phyloP scores from a whole-genome alignment of 2,888 invertebrate genomes.

The Tinea pellionella region DNA sequence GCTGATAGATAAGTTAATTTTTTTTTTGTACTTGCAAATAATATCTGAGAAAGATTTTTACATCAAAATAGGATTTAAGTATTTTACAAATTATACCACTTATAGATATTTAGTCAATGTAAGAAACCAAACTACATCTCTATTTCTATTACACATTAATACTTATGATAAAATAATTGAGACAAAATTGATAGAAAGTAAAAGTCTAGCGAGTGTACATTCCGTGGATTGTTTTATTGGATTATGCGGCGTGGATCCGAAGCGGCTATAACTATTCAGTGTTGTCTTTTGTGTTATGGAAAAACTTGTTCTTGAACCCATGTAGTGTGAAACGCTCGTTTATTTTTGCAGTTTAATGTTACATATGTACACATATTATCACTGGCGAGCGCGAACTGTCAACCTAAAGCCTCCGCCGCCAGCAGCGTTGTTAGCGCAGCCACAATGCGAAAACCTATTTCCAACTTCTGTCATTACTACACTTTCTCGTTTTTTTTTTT shows the following conservation, averaged over 20 bases:
- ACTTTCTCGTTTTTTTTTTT: neutral
- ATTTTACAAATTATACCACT: too few relatives aligned
- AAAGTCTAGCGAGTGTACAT: constrained; percentile 43
- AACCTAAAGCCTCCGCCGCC: constrained; percentile 27
- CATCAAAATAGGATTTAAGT: too few relatives aligned
- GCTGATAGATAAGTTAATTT: neutral
- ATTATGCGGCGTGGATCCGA: constrained; percentile 66
- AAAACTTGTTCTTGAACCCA: constrained; percentile 70
- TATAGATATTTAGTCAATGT: too few relatives aligned
- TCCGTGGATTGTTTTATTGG: constrained; percentile 68
- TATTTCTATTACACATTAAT: too few relatives aligned
- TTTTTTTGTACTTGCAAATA: too few relatives aligned
- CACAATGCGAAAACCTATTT: constrained; percentile 29
- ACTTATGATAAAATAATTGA: neutral
- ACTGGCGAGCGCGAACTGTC: constrained; percentile 49
- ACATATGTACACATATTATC: constrained; percentile 71
- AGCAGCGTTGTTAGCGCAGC: constrained; percentile 42
- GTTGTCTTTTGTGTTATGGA: constrained; percentile 71
- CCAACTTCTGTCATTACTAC: constrained; percentile 15
- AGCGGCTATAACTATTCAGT: constrained; percentile 70
- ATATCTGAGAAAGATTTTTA: too few relatives aligned
- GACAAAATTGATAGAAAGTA: neutral
- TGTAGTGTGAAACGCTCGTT: constrained; percentile 69
- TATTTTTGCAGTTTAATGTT: constrained; percentile 70
- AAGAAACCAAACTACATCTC: too few relatives aligned